Evolutionary conservation across 23 tunicate species (phyloP), one percentile per base, ranked within the genome.

Genomic region (Clavelina lepadiformis): DNA sequence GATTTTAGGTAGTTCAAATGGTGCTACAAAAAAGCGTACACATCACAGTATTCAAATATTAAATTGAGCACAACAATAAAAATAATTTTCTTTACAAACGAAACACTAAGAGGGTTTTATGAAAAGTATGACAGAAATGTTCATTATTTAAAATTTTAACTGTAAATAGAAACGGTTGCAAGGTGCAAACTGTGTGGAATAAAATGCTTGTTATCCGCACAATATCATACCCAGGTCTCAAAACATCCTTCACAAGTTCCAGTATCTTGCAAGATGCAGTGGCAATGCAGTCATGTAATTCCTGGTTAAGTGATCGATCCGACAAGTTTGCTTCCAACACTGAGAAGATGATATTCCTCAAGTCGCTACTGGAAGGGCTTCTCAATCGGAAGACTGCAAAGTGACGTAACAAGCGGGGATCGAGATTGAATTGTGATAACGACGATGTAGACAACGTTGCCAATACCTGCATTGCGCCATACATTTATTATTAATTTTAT

Each of bases 341-440:
- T 3, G 97, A 81, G 44, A 58, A 81, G 22, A 89, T 65, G 52
- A 89, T 72, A 65, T 70, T 75, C 41, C 79, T 59, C 45, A 81
- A 29, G 47, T 81, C 97, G 41, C 46, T 51, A 1, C 77, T 64
- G 6, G 83, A 68, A n/a, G 97, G 79, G 6, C 73, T 46, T 0
- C 85, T 76, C 68, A 89, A 34, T 18, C 89, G 89, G 29, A 89
- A 36, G 25, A 89, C 88, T 20, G 89, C 97, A 62, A 89, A 89
- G 61, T 89, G 97, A 31, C 97, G 89, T 33, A 89, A 62, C 31
- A 89, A 56, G 0, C 97, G 88, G 7, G 88, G 82, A 63, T 89
- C 97, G 18, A 88, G 63, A 30, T 74, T 81, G 34, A 69, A 71
- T 3, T 67, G 58, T 11, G 80, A 35, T 8, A 26, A 33, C 0